A percentile compares a stretch with the other conserved stretches of the same genome.
Conservation (phyloP, 30 jellyfish, hydroid and myxozoan genomes). For the Nemopilema nomurai region DNA sequence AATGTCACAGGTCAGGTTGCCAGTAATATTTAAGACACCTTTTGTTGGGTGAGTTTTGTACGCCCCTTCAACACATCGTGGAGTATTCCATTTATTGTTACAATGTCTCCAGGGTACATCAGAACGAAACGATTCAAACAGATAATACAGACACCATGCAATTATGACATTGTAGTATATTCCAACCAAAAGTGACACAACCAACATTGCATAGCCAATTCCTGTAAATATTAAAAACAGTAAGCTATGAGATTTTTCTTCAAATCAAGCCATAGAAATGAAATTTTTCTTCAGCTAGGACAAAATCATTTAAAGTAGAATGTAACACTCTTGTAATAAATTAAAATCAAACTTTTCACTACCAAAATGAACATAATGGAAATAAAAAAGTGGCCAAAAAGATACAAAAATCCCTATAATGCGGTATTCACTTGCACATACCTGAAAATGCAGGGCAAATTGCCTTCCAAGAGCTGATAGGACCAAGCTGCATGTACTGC, state of each 20-base stretch:
- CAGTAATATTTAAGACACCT: conserved; percentile 52
- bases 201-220: conserved; percentile 85
- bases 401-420: too few relatives aligned
- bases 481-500: conserved; percentile 86
- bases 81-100: conserved; percentile 70
- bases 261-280: too few relatives aligned
- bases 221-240: conserved; percentile 30
- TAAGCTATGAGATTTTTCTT: too few relatives aligned
- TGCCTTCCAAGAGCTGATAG: conserved; percentile 91
- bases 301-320: too few relatives aligned
- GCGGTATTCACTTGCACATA: background rate
- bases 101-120: conserved; percentile 93
- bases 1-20: conserved; percentile 24
- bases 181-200: conserved; percentile 73
- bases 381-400: too few relatives aligned
- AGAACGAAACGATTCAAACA: conserved; percentile 79
- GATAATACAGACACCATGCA: conserved; percentile 83
- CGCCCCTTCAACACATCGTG: conserved; percentile 56
- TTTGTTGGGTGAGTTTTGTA: conserved; percentile 43
- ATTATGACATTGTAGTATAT: conserved; percentile 80
- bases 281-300: too few relatives aligned
- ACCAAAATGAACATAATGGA: too few relatives aligned
- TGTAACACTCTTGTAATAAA: too few relatives aligned
- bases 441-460: conserved; percentile 87
- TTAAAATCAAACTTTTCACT: too few relatives aligned